A percentile compares a stretch with the other conserved stretches of the same genome.
These are phyloP conservation scores for Tragelaphus imberbis DNA, from an alignment of 2,113 vertebrate genomes.

Conservation along the genomic window DNA sequence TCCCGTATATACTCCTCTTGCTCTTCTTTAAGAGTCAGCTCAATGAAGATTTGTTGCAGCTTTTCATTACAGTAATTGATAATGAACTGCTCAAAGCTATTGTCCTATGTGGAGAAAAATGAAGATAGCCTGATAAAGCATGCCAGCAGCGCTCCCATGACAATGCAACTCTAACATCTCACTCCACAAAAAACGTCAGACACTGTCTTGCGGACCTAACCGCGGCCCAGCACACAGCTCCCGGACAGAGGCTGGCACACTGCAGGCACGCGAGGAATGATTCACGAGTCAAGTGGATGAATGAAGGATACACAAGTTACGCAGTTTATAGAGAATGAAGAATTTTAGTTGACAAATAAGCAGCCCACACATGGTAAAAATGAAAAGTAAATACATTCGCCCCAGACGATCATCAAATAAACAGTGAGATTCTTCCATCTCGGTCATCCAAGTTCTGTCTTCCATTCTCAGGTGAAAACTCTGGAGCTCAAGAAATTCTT, in stretches of 20 bases:
- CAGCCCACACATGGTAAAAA: not conserved
- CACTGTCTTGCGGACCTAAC: not conserved
- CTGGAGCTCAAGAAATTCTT: not conserved
- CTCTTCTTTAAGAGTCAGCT: slow-evolving; percentile 95
- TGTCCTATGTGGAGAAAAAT: slow-evolving; percentile 83
- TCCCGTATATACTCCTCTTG: slow-evolving; percentile 98
- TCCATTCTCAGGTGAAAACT: not conserved
- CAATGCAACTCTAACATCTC: not conserved
- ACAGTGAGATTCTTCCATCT: not conserved
- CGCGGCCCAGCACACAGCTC: not conserved
- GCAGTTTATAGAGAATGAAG: not conserved
- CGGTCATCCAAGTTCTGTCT: not conserved
- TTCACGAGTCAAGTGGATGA: not conserved
- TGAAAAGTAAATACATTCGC: not conserved
- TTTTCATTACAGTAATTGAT: slow-evolving; percentile 99
- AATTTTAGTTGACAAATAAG: not conserved
- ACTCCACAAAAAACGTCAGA: not conserved
- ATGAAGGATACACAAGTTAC: not conserved
- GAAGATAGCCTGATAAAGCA: not conserved
- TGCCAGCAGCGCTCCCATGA: not conserved
- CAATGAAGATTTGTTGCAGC: slow-evolving; percentile 98
- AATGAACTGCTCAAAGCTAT: slow-evolving; percentile 99
- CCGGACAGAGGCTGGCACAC: not conserved
- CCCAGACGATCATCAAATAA: not conserved
- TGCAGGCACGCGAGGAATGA: not conserved